Evolutionary conservation across 2,797 vertebrate genomes (phyloP).

Genomic region (Coccyzus lansbergi): DNA sequence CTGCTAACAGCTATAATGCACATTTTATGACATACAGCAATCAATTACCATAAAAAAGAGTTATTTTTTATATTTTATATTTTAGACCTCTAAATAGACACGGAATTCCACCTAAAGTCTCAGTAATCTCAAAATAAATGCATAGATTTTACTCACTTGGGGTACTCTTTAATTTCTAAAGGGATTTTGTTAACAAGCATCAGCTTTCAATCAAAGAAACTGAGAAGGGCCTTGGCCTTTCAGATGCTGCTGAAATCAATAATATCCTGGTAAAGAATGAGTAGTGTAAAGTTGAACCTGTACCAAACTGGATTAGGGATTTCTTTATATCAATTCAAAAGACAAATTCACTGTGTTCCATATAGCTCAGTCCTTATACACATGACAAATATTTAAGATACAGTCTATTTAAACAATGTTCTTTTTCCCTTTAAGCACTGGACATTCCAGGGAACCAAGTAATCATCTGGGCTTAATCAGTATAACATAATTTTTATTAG

Average conservation of each 20-base stretch:
- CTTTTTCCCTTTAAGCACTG: not conserved
- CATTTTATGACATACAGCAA: not conserved
- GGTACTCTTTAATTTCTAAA: not conserved
- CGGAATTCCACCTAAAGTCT: not conserved
- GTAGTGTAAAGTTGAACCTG: not conserved
- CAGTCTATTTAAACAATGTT: not conserved
- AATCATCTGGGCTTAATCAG: not conserved
- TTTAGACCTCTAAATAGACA: not conserved
- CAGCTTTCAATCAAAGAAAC: not conserved
- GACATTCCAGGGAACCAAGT: not conserved
- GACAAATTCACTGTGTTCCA: not conserved
- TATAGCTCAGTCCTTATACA: not conserved
- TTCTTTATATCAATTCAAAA: not conserved
- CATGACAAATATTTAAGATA: not conserved
- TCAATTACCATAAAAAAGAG: not conserved
- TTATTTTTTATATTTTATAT: not conserved
- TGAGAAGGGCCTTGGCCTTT: not conserved
- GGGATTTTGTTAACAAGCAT: not conserved
- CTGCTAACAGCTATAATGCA: not conserved
- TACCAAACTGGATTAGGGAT: not conserved
- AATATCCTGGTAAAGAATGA: not conserved
- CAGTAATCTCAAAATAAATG: constrained; percentile 30
- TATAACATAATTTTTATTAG: not conserved
- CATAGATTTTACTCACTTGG: not conserved
- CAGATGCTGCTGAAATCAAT: not conserved